Percentiles rank a stretch among this genome's conserved stretches.
phyloP scores from a whole-genome alignment of 2,797 vertebrate species.

The Microhierax caerulescens region DNA sequence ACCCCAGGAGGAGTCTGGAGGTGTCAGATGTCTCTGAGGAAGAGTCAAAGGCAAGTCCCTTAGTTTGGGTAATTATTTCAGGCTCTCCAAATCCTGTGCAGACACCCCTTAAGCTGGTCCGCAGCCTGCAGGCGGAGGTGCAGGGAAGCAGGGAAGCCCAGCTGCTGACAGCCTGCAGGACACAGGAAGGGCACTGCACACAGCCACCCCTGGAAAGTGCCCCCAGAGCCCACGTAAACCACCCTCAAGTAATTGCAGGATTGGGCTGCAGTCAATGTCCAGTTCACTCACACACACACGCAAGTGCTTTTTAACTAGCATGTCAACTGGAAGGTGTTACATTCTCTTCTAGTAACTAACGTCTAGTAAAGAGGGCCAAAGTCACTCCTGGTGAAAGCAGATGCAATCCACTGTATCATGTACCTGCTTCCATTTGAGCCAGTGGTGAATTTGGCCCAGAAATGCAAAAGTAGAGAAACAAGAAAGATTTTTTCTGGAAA shows the following conservation, averaged over 20 bases:
- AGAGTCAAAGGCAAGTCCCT: not conserved
- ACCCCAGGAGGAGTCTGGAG: not conserved
- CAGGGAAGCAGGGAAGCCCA: not conserved
- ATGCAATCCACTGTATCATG: conserved; percentile 20
- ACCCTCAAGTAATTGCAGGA: conserved; percentile 14
- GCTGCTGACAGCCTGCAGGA: not conserved
- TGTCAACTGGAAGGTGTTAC: conserved; percentile 2
- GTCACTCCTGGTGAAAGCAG: conserved; percentile 54
- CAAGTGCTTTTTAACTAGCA: not conserved
- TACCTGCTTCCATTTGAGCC: conserved; percentile 52
- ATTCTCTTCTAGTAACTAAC: not conserved
- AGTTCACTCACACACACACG: not conserved
- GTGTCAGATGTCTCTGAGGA: not conserved
- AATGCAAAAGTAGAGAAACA: conserved; percentile 48
- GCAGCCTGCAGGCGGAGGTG: not conserved
- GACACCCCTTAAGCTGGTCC: not conserved
- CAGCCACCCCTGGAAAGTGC: not conserved
- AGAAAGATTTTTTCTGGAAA: conserved; percentile 46
- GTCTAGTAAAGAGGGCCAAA: conserved; percentile 46
- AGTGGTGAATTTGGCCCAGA: conserved; percentile 57
- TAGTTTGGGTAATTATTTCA: not conserved
- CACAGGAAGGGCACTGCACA: not conserved
- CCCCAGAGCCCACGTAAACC: not conserved
- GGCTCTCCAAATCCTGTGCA: not conserved
- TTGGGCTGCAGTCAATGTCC: conserved; percentile 7